phyloP scores from a whole-genome alignment of 2,113 vertebrate genomes.

The Elaphurus davidianus region DNA sequence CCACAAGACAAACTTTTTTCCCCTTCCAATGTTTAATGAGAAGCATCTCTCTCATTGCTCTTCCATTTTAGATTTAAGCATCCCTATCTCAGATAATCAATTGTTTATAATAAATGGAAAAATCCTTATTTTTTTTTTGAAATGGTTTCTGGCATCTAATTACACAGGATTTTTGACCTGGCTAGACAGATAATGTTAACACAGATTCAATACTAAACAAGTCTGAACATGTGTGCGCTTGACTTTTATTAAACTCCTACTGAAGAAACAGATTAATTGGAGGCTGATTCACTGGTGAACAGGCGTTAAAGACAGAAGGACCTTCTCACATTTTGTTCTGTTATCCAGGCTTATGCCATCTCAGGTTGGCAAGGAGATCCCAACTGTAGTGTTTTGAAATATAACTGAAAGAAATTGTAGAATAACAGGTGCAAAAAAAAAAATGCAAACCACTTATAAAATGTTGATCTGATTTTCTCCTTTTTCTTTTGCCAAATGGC shows the following conservation, averaged over 20 bases:
- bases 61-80: constrained; percentile 79
- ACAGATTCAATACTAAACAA: constrained; percentile 86
- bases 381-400: constrained; percentile 91
- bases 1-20: constrained; percentile 79
- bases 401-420: constrained; percentile 89
- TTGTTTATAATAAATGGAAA: constrained; percentile 81
- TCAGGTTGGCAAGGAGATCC: constrained; percentile 92
- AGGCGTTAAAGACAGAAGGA: constrained; percentile 90
- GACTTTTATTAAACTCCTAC: constrained; percentile 93
- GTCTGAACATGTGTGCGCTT: constrained; percentile 89
- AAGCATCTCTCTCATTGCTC: constrained; percentile 75
- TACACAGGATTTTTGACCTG: constrained; percentile 87
- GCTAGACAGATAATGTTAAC: constrained; percentile 86
- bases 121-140: constrained; percentile 79
- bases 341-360: constrained; percentile 91
- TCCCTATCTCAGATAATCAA: constrained; percentile 79
- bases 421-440: constrained; percentile 91
- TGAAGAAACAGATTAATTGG: constrained; percentile 97
- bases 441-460: constrained; percentile 82
- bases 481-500: constrained; percentile 84
- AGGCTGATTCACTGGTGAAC: constrained; percentile 89
- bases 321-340: constrained; percentile 91
- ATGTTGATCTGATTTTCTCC: constrained; percentile 80
- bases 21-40: constrained; percentile 74
- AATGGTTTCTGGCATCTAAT: constrained; percentile 85